Conservation (phyloP, 2,797 vertebrate genomes). For the Crocodylus rhombifer region DNA sequence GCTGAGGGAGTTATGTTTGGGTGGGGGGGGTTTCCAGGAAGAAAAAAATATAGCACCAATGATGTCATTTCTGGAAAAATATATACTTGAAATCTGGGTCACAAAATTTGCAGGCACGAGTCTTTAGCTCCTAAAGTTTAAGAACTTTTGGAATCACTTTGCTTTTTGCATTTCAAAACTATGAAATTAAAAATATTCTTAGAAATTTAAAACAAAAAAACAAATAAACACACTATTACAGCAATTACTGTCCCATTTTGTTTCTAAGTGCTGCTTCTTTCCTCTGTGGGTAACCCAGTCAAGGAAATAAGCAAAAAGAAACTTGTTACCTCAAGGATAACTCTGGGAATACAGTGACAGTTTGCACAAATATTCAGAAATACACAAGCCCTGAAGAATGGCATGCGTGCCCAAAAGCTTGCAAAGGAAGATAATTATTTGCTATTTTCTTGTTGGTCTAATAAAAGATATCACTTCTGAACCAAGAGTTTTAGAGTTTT, state of each 20-base stretch:
- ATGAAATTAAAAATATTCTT: slow-evolving; percentile 8
- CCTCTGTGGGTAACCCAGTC: background rate
- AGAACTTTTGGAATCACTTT: background rate
- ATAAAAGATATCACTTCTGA: too few relatives aligned
- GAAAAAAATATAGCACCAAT: background rate
- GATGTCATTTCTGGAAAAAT: background rate
- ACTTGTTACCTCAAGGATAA: background rate
- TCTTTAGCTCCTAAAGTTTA: background rate
- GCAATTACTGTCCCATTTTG: background rate
- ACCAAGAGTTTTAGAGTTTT: too few relatives aligned
- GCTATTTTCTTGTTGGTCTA: too few relatives aligned
- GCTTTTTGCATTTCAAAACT: background rate
- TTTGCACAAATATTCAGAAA: slow-evolving; percentile 13
- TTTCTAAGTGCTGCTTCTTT: slow-evolving; percentile 1
- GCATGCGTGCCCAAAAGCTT: too few relatives aligned
- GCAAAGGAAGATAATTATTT: too few relatives aligned
- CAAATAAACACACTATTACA: background rate
- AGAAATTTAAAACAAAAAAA: background rate
- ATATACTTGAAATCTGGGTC: background rate
- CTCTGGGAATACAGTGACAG: background rate
- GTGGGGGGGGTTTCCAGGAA: background rate
- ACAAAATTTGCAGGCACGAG: background rate
- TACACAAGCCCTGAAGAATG: background rate
- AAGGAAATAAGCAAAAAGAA: background rate
- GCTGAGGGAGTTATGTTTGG: too few relatives aligned